These are phyloP conservation scores for Pachycephala philippinensis DNA, from an alignment of 2,113 vertebrate species.

Conservation along the genomic window DNA sequence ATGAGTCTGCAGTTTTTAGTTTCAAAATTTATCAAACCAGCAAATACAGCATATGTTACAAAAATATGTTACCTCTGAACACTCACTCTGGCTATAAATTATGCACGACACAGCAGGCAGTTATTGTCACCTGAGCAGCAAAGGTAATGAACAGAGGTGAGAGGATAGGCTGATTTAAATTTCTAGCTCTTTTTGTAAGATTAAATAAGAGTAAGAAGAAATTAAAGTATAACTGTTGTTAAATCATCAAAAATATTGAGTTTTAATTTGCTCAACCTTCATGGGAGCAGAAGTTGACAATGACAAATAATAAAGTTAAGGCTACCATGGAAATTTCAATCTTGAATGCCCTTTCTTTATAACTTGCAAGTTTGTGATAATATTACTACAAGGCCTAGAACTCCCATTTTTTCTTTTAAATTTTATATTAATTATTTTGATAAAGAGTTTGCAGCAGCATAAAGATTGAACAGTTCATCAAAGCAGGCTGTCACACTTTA, in stretches of 20 bases:
- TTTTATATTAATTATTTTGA: not conserved
- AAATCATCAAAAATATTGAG: not conserved
- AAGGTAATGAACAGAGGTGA: not conserved
- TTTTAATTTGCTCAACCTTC: not conserved
- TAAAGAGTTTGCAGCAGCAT: not conserved
- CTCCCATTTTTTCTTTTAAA: not conserved
- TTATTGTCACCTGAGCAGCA: not conserved
- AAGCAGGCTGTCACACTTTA: not conserved
- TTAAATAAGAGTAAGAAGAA: not conserved
- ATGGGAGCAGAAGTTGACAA: not conserved
- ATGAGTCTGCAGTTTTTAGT: not conserved
- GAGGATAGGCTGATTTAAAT: not conserved
- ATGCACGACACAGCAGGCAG: not conserved
- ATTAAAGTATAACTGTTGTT: not conserved
- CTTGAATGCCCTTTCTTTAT: not conserved
- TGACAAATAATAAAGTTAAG: not conserved
- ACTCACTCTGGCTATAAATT: not conserved
- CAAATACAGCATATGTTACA: not conserved
- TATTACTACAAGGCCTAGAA: not conserved
- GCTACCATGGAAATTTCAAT: not conserved
- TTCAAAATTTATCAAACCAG: not conserved
- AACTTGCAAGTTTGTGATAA: not conserved
- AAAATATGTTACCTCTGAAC: not conserved
- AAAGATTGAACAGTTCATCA: not conserved
- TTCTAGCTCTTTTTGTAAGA: not conserved